Evolutionary conservation across 2,797 vertebrate species (phyloP).

Genomic region (Hoplostethus mediterraneus): DNA sequence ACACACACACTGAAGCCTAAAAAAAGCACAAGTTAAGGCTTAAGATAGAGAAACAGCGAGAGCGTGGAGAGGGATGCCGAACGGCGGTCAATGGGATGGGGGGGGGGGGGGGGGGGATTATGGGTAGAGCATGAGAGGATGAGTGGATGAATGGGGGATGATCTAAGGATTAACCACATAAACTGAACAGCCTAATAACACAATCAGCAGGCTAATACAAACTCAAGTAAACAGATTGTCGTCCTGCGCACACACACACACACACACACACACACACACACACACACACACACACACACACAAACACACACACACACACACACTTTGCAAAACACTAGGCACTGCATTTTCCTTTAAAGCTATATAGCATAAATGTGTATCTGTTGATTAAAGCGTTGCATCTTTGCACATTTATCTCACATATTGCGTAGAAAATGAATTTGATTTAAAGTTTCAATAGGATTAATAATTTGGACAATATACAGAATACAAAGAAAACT

Average conservation of each 20-base stretch:
- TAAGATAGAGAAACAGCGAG: constrained; percentile 68
- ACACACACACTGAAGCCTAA: constrained; percentile 39
- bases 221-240: constrained; percentile 66
- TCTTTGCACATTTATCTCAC: too few species aligned
- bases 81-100: constrained; percentile 59
- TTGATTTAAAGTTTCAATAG: constrained; percentile 32
- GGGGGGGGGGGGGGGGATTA: constrained; percentile 84
- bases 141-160: constrained; percentile 81
- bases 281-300: not conserved
- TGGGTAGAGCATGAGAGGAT: constrained; percentile 75
- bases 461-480: constrained; percentile 31
- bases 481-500: constrained; percentile 32
- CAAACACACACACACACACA: constrained; percentile 5
- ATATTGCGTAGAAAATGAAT: constrained; percentile 4
- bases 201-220: constrained; percentile 74
- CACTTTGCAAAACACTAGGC: not conserved
- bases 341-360: too few species aligned
- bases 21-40: constrained; percentile 34
- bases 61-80: not conserved
- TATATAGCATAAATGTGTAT: too few species aligned
- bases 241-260: constrained; percentile 12
- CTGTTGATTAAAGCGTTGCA: too few species aligned
- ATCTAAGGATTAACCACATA: constrained; percentile 84
- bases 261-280: not conserved
- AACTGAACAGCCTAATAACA: constrained; percentile 82